These are phyloP conservation scores for Hippopotamus amphibius DNA, from an alignment of 2,113 vertebrate genomes.

Conservation along the genomic window DNA sequence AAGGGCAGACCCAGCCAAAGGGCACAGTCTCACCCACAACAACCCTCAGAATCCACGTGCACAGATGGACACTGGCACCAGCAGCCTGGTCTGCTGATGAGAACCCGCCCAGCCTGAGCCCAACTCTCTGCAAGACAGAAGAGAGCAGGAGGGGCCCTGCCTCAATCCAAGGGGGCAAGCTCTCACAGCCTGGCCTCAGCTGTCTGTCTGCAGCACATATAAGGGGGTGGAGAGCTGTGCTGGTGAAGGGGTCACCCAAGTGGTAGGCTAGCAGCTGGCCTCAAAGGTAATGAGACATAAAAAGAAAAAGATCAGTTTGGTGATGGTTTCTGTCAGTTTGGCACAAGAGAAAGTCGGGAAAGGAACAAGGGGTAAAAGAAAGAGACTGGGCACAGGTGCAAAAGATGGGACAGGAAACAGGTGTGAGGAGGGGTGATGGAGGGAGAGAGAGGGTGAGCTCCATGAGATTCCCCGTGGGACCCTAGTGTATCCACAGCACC, in stretches of 20 bases:
- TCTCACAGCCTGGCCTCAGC: background rate
- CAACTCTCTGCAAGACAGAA: background rate
- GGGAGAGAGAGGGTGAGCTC: background rate
- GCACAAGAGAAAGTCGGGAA: constrained; percentile 80
- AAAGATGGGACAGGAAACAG: background rate
- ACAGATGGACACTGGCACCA: background rate
- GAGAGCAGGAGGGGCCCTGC: background rate
- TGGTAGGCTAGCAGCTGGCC: constrained; percentile 62
- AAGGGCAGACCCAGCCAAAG: background rate
- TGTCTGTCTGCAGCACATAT: background rate
- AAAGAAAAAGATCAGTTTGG: constrained; percentile 75
- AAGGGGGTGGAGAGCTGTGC: background rate
- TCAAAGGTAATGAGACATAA: constrained; percentile 42
- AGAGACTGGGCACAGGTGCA: background rate
- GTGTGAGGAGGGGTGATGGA: background rate
- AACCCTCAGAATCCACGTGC: background rate
- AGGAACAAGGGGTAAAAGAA: background rate
- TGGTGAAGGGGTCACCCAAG: constrained; percentile 26
- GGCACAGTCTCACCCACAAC: background rate
- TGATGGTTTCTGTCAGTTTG: constrained; percentile 83
- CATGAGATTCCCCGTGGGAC: constrained; percentile 42
- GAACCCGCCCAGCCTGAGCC: background rate
- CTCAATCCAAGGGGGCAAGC: background rate
- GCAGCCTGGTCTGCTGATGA: background rate
- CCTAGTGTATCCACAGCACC: constrained; percentile 69